Percentiles rank a stretch among this genome's conserved stretches.
phyloP scores from a whole-genome alignment of 2,888 invertebrate species.

The Phasia obesa region DNA sequence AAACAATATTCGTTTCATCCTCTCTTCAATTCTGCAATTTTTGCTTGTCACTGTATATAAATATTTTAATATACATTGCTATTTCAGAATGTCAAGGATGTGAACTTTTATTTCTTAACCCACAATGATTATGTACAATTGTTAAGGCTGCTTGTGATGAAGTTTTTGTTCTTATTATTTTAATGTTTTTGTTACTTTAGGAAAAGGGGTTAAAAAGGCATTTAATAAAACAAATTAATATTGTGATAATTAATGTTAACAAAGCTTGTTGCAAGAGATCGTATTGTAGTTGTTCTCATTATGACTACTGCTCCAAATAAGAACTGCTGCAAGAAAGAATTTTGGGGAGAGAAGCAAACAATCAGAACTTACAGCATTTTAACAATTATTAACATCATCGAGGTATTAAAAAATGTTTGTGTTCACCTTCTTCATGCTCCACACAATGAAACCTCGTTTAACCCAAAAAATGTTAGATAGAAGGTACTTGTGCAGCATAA shows the following conservation, averaged over 20 bases:
- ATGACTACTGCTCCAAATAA: neutral
- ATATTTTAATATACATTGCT: conserved; percentile 11
- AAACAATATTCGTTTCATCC: neutral
- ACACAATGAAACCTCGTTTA: conserved; percentile 14
- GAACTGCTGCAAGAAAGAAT: too few species aligned
- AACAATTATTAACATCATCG: conserved; percentile 24
- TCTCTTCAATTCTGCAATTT: neutral
- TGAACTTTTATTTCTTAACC: conserved; percentile 45
- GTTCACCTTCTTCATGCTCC: neutral
- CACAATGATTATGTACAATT: conserved; percentile 41
- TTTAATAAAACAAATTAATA: conserved; percentile 69
- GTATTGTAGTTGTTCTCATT: conserved; percentile 10
- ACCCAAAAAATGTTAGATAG: neutral
- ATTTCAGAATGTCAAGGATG: conserved; percentile 68
- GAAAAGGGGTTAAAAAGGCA: conserved; percentile 58
- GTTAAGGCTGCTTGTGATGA: neutral
- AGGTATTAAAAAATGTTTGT: conserved; percentile 21
- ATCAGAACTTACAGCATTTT: neutral
- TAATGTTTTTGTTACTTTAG: neutral
- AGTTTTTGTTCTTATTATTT: conserved; percentile 37
- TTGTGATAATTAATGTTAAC: conserved; percentile 68
- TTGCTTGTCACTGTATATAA: conserved; percentile 33
- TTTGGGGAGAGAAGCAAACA: neutral
- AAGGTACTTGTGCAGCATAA: neutral
- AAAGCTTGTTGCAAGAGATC: conserved; percentile 49